Percentiles rank a stretch among this genome's conserved stretches.
phyloP scores from a whole-genome alignment of 2,888 invertebrate genomes.

The Synergus gifuensis region DNA sequence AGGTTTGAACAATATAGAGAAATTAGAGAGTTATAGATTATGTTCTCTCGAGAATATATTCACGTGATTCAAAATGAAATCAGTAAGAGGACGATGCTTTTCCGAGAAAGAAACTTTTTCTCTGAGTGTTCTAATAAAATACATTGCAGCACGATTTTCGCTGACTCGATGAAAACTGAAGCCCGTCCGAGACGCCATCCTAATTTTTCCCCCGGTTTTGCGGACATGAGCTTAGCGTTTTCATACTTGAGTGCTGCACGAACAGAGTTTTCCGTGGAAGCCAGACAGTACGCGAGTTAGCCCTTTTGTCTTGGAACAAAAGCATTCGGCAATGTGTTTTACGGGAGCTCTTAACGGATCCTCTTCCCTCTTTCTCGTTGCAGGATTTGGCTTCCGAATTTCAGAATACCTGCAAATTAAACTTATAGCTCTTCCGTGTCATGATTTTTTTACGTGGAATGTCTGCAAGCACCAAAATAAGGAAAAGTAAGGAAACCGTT shows the following conservation, averaged over 20 bases:
- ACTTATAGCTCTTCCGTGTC: slow-evolving; percentile 17
- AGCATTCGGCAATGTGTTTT: slow-evolving; percentile 56
- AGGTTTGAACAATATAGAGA: no score
- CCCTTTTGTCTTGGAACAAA: slow-evolving; percentile 56
- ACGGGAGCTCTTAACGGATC: slow-evolving; percentile 43
- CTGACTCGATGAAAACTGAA: not conserved
- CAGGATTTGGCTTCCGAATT: slow-evolving; percentile 27
- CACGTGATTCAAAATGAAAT: no score
- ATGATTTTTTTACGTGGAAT: not conserved
- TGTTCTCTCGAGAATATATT: no score
- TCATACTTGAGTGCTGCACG: slow-evolving; percentile 30
- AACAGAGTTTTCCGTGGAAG: slow-evolving; percentile 44
- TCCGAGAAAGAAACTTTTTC: no score
- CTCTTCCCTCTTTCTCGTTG: slow-evolving; percentile 9
- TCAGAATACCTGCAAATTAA: slow-evolving; percentile 33
- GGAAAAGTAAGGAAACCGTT: not conserved
- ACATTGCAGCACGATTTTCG: not conserved
- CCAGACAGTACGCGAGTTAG: slow-evolving; percentile 51
- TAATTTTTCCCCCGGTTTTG: not conserved
- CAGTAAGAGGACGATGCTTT: no score
- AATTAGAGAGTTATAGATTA: no score
- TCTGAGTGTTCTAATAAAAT: not conserved
- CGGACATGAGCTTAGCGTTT: slow-evolving; percentile 37
- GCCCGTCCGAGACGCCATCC: not conserved
- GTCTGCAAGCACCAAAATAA: not conserved